Conservation (phyloP, 2,888 invertebrate species). For the Bellardia bayeri region DNA sequence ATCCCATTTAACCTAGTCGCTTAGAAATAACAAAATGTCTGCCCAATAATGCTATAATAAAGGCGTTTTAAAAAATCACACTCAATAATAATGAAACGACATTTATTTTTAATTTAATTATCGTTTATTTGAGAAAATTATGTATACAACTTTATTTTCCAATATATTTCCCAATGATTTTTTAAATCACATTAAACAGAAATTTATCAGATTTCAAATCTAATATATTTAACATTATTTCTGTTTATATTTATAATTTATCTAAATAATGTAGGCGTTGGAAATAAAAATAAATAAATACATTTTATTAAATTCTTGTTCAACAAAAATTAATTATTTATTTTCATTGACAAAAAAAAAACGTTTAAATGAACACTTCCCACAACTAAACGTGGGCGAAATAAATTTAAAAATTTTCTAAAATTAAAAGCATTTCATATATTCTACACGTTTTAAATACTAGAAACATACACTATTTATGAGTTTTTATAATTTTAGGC, state of each 20-base stretch:
- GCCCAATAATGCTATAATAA: too few relatives aligned
- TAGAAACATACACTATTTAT: neutral
- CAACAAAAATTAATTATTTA: conserved; percentile 41
- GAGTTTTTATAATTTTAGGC: neutral
- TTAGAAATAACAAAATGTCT: too few relatives aligned
- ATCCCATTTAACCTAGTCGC: too few relatives aligned
- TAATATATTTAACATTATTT: neutral
- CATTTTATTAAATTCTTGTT: neutral
- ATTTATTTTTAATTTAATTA: too few relatives aligned
- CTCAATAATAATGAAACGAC: too few relatives aligned
- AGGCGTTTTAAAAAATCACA: too few relatives aligned
- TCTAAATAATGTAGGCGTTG: conserved; percentile 41
- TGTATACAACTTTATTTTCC: neutral
- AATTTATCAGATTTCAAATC: conserved; percentile 9
- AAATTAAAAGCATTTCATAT: conserved; percentile 28
- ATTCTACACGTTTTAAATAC: neutral
- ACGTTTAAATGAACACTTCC: conserved; percentile 44
- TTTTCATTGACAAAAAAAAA: conserved; percentile 50
- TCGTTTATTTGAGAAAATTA: too few relatives aligned
- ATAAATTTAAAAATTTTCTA: conserved; percentile 21
- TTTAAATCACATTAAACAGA: neutral
- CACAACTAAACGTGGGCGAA: conserved; percentile 58
- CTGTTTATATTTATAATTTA: neutral
- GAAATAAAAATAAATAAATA: conserved; percentile 5
- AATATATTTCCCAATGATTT: neutral